These are phyloP conservation scores for Mesocentrotus franciscanus DNA, from an alignment of 53 echinoderm and acorn worm species.

Conservation along the genomic window DNA sequence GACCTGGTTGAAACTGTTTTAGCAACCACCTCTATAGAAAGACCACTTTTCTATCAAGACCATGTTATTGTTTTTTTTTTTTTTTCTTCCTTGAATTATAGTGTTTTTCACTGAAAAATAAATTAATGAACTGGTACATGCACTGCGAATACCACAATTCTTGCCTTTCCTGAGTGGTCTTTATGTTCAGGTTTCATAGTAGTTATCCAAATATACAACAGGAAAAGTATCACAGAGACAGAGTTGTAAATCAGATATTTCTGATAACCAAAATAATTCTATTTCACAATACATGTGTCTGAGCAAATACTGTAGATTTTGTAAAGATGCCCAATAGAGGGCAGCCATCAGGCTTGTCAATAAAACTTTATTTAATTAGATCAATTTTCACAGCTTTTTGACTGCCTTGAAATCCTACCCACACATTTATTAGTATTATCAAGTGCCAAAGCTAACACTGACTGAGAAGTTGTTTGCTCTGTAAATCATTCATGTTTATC, in stretches of 20 bases:
- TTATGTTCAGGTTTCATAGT: too few relatives aligned
- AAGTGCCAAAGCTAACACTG: too few relatives aligned
- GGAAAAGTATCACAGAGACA: too few relatives aligned
- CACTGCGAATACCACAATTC: too few relatives aligned
- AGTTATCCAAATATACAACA: too few relatives aligned
- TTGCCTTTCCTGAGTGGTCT: too few relatives aligned
- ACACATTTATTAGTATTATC: background rate
- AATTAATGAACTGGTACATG: too few relatives aligned
- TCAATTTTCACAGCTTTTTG: background rate
- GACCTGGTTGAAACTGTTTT: background rate
- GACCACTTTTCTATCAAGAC: too few relatives aligned
- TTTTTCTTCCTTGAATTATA: too few relatives aligned
- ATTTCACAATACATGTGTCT: background rate
- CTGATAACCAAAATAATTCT: background rate
- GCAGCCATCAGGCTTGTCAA: background rate
- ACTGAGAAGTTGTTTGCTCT: background rate
- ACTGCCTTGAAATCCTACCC: background rate
- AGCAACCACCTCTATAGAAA: too few relatives aligned
- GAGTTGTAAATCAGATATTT: background rate
- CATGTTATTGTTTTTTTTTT: too few relatives aligned
- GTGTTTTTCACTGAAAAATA: too few relatives aligned
- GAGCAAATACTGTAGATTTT: background rate
- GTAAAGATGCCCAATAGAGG: background rate
- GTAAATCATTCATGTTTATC: background rate
- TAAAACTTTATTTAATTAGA: slow-evolving; percentile 7